Evolutionary conservation across 2,113 vertebrate species (phyloP).

Genomic region (Pseudorasbora parva): DNA sequence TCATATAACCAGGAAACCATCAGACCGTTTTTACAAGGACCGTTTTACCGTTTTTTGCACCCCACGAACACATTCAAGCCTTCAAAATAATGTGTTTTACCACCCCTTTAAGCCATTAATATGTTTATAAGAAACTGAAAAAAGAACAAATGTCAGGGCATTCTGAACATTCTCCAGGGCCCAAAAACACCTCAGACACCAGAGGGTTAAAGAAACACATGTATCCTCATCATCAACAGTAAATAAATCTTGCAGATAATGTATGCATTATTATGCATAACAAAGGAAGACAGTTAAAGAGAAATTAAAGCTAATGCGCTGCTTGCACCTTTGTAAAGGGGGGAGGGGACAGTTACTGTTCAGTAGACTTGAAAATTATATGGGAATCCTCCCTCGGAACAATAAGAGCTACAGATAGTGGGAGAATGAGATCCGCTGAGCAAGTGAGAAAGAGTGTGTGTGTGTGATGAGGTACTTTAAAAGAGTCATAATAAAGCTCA

Average conservation of each 20-base stretch:
- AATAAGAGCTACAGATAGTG: constrained; percentile 20
- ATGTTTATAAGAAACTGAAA: too few species aligned
- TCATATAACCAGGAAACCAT: too few species aligned
- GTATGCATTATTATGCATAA: constrained; percentile 31
- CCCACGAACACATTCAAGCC: too few species aligned
- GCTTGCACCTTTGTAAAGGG: not conserved
- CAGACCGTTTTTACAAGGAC: too few species aligned
- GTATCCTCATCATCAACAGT: not conserved
- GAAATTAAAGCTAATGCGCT: constrained; percentile 18
- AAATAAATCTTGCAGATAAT: constrained; percentile 10
- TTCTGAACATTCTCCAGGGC: too few species aligned
- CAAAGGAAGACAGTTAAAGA: not conserved
- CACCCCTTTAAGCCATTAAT: too few species aligned
- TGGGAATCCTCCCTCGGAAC: constrained; percentile 17
- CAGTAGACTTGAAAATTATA: constrained; percentile 45
- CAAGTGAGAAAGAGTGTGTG: constrained; percentile 1
- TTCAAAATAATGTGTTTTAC: too few species aligned
- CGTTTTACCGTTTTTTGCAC: too few species aligned
- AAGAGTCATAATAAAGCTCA: not conserved
- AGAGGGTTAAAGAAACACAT: not conserved
- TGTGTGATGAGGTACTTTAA: not conserved
- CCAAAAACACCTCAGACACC: too few species aligned
- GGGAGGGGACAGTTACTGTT: constrained; percentile 34
- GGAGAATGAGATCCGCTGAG: constrained; percentile 28
- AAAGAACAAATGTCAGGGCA: too few species aligned